A percentile compares a stretch with the other conserved stretches of the same genome.
phyloP scores from a whole-genome alignment of 2,888 invertebrate genomes.

The Smittia sp. region DNA sequence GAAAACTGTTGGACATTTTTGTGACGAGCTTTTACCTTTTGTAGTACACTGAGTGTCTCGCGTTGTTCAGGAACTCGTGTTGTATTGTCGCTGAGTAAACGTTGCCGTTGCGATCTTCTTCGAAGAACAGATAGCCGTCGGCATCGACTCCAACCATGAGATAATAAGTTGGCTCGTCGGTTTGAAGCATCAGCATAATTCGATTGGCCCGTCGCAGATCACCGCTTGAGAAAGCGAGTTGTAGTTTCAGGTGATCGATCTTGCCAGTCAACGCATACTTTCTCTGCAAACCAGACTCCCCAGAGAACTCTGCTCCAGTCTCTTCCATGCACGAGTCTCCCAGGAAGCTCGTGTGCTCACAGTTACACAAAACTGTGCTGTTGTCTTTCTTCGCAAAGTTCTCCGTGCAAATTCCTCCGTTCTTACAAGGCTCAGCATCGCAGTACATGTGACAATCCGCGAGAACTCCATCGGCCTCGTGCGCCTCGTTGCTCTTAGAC shows the following conservation, averaged over 20 bases:
- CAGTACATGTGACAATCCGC: conserved; percentile 87
- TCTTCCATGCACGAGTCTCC: conserved; percentile 86
- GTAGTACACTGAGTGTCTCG: conserved; percentile 70
- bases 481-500: conserved; percentile 65
- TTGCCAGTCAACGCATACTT: conserved; percentile 71
- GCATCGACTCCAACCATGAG: conserved; percentile 76
- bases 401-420: conserved; percentile 83
- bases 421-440: conserved; percentile 81
- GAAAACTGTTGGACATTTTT: too few species aligned
- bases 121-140: conserved; percentile 78
- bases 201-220: conserved; percentile 75
- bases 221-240: conserved; percentile 82
- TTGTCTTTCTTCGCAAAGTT: conserved; percentile 83
- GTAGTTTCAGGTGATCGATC: conserved; percentile 75
- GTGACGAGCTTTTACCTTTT: conserved; percentile 45
- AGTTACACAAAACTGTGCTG: conserved; percentile 66
- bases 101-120: conserved; percentile 79
- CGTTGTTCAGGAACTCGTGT: conserved; percentile 77
- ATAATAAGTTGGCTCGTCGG: conserved; percentile 81
- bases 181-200: conserved; percentile 74
- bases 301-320: conserved; percentile 85
- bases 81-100: conserved; percentile 72
- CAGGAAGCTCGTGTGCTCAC: conserved; percentile 84
- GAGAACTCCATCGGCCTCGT: conserved; percentile 67
- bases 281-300: conserved; percentile 77